Conservation (phyloP, 1,140 invertebrate genomes). For the Phortica variegata region DNA sequence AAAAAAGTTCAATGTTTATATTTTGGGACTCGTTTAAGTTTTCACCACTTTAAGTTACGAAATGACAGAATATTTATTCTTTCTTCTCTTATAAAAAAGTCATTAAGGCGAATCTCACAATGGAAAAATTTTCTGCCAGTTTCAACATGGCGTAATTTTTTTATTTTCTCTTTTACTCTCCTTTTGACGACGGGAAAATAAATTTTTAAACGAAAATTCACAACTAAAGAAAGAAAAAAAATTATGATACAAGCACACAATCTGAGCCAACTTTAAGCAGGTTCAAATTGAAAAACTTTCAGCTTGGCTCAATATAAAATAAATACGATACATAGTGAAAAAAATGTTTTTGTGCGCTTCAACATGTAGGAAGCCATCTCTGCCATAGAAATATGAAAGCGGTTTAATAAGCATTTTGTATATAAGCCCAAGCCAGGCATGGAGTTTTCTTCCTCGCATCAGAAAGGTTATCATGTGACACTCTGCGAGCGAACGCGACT, state of each 20-base stretch:
- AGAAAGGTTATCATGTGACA: conserved; percentile 37
- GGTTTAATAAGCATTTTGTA: conserved; percentile 43
- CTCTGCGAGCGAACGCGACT: conserved; percentile 15
- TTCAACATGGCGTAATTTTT: conserved; percentile 27
- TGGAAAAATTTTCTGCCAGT: conserved; percentile 14
- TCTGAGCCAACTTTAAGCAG: conserved; percentile 38
- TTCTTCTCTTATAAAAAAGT: conserved; percentile 34
- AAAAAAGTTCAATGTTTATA: too few relatives aligned
- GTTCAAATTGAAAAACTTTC: conserved; percentile 54
- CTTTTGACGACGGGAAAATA: conserved; percentile 17
- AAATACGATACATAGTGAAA: conserved; percentile 13
- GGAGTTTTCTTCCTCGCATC: conserved; percentile 5
- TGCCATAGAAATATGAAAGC: conserved; percentile 51
- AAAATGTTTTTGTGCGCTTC: too few relatives aligned
- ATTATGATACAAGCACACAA: neutral
- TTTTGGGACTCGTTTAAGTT: too few relatives aligned
- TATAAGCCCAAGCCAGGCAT: conserved; percentile 29
- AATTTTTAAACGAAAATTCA: conserved; percentile 5
- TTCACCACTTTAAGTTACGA: neutral
- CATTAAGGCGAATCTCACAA: conserved; percentile 30
- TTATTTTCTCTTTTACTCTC: conserved; percentile 1
- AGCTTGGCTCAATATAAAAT: conserved; percentile 18
- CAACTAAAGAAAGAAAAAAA: neutral
- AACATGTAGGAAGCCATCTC: conserved; percentile 27
- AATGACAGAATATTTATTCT: neutral